Conservation (phyloP, 2,113 vertebrate species). For the Uropsilus gracilis region DNA sequence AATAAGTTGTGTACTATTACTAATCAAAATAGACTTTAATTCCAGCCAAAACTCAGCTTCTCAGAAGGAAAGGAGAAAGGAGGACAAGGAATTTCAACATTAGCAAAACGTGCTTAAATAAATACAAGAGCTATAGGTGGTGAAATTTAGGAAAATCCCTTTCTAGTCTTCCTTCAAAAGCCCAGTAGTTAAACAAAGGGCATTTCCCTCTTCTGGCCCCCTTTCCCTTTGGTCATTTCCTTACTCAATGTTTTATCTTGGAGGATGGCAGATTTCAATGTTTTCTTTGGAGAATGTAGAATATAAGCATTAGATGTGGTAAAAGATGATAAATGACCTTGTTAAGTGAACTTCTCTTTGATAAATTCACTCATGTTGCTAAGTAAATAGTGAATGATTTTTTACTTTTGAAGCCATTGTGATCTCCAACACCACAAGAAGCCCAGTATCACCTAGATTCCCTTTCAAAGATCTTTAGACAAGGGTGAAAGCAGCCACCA, state of each 20-base stretch:
- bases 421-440: neutral
- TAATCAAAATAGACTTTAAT: neutral
- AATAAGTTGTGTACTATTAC: neutral
- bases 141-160: neutral
- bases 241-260: conserved; percentile 15
- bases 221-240: neutral
- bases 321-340: conserved; percentile 55
- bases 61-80: neutral
- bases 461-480: conserved; percentile 19
- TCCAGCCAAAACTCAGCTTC: neutral
- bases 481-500: neutral
- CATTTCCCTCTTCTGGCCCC: neutral
- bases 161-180: neutral
- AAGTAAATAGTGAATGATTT: conserved; percentile 48
- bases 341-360: conserved; percentile 36
- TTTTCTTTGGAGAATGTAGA: conserved; percentile 53
- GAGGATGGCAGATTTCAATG: conserved; percentile 30
- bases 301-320: neutral
- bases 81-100: neutral
- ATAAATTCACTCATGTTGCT: conserved; percentile 39
- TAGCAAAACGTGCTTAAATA: neutral
- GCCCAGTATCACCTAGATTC: neutral
- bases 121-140: neutral
- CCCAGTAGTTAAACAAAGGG: neutral
- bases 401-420: conserved; percentile 47